Percentiles rank a stretch among this genome's conserved stretches.
These are phyloP conservation scores for Coelopa pilipes DNA, from an alignment of 2,888 invertebrate genomes.

Conservation along the genomic window DNA sequence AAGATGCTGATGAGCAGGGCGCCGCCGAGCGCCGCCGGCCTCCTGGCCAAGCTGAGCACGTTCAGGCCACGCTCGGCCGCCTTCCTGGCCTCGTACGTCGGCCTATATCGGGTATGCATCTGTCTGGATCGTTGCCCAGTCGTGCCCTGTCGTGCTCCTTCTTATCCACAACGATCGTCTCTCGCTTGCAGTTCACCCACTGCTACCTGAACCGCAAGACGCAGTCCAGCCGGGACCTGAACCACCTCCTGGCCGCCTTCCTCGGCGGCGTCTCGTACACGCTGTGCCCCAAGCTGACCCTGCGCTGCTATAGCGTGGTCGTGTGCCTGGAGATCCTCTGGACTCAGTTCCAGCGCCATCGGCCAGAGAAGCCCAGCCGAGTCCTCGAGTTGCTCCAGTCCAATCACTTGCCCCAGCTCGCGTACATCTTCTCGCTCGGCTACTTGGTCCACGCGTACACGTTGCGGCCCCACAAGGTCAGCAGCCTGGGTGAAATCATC, in stretches of 20 bases:
- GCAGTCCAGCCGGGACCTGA: conserved; percentile 24
- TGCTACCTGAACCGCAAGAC: conserved; percentile 48
- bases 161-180: background rate
- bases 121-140: background rate
- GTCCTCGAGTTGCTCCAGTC: conserved; percentile 39
- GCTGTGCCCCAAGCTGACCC: conserved; percentile 51
- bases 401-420: conserved; percentile 46
- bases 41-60: conserved; percentile 40
- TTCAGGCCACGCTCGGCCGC: conserved; percentile 47
- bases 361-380: conserved; percentile 5
- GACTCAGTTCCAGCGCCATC: conserved; percentile 37
- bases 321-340: conserved; percentile 49
- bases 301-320: conserved; percentile 52
- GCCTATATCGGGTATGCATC: conserved; percentile 56
- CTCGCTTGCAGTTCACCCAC: conserved; percentile 46
- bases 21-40: conserved; percentile 13
- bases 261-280: conserved; percentile 53
- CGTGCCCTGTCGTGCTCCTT: background rate
- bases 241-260: conserved; percentile 53
- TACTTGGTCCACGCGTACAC: conserved; percentile 47
- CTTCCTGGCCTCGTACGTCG: conserved; percentile 54
- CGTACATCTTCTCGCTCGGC: conserved; percentile 45
- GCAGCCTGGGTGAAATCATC: conserved; percentile 36
- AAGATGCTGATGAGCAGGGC: conserved; percentile 44
- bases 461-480: conserved; percentile 34